These are phyloP conservation scores for Phenacoccus solenopsis DNA, from an alignment of 1,140 invertebrate species.

Conservation along the genomic window DNA sequence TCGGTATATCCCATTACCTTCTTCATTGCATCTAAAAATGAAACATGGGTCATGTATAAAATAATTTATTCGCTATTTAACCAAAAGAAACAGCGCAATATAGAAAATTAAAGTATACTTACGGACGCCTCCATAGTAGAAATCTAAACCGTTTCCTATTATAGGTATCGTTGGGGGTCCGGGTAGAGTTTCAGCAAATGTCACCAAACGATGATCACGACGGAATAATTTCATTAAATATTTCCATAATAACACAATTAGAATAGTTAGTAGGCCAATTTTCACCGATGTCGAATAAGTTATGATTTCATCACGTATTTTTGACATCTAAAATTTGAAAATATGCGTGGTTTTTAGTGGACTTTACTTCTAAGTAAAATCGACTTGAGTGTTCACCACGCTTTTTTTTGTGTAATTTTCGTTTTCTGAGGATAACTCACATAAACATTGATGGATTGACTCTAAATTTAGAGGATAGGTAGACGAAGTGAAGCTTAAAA, in stretches of 20 bases:
- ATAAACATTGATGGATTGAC: no score
- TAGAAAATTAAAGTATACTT: no score
- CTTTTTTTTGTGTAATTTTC: no score
- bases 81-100: no score
- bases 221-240: not conserved
- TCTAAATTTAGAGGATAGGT: no score
- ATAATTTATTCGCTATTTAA: not conserved
- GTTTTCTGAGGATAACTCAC: no score
- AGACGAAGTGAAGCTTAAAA: no score
- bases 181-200: conserved; percentile 30
- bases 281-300: not conserved
- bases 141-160: conserved; percentile 43
- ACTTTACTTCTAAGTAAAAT: no score
- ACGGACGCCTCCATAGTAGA: not conserved
- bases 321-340: not conserved
- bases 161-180: conserved; percentile 41
- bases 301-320: not conserved
- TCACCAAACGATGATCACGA: conserved; percentile 16
- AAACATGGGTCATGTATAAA: not conserved
- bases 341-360: no score
- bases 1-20: not conserved
- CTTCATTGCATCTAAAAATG: not conserved
- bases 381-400: no score
- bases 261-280: not conserved
- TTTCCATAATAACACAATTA: not conserved